A percentile compares a stretch with the other conserved stretches of the same genome.
phyloP scores from a whole-genome alignment of 2,797 vertebrate genomes.

The Necrosyrtes monachus region DNA sequence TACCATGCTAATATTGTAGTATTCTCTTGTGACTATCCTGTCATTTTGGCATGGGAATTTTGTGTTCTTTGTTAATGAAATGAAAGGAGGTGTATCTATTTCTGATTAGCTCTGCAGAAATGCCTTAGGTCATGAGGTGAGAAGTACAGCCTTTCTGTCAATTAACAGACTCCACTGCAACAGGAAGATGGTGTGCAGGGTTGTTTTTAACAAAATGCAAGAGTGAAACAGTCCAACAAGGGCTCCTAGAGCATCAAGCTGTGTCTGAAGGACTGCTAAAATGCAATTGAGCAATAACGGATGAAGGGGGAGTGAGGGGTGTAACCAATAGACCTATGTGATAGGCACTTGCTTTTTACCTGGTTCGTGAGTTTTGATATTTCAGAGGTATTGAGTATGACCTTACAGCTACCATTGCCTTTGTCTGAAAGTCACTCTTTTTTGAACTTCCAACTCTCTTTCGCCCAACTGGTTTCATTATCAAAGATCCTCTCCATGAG shows the following conservation, averaged over 20 bases:
- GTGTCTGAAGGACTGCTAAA: neutral
- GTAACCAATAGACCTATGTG: neutral
- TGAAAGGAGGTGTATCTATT: neutral
- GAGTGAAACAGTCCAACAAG: neutral
- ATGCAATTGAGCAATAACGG: neutral
- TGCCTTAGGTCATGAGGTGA: neutral
- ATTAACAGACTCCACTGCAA: neutral
- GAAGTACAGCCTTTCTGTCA: neutral
- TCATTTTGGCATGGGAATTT: neutral
- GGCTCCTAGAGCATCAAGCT: neutral
- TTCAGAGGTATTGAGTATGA: neutral
- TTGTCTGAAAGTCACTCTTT: neutral
- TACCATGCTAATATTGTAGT: neutral
- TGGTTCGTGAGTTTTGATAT: rapidly evolving
- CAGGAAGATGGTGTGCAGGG: too few species aligned
- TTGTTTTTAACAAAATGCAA: neutral
- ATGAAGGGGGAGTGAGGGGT: neutral
- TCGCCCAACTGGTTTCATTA: neutral
- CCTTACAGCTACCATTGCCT: neutral
- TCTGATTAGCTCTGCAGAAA: neutral
- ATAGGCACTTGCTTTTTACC: neutral
- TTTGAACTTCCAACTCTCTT: neutral
- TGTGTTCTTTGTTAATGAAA: neutral
- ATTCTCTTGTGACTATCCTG: neutral
- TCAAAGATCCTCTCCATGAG: neutral